Conservation (phyloP, 2,888 invertebrate genomes). For the Mythimna albipuncta region DNA sequence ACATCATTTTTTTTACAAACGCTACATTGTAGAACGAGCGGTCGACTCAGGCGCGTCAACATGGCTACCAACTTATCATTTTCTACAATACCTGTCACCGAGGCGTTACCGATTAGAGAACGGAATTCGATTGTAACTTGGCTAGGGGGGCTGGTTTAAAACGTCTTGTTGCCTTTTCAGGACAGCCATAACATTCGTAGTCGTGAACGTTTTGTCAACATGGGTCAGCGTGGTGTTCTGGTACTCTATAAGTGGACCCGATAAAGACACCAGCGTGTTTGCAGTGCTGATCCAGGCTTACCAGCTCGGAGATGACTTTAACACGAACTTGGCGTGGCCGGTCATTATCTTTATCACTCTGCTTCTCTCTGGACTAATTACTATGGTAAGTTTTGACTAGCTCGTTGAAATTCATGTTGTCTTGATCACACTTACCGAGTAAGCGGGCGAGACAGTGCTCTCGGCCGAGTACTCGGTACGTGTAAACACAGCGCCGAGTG, state of each 20-base stretch:
- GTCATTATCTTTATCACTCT: constrained; percentile 73
- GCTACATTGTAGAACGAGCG: too few relatives aligned
- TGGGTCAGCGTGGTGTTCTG: constrained; percentile 81
- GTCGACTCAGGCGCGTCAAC: too few relatives aligned
- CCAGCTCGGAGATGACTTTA: constrained; percentile 67
- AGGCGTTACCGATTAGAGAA: too few relatives aligned
- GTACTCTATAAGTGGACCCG: constrained; percentile 73
- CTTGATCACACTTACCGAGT: too few relatives aligned
- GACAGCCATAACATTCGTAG: constrained; percentile 74
- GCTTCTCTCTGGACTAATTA: constrained; percentile 79
- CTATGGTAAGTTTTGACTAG: constrained; percentile 73
- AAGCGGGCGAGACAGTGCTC: too few relatives aligned
- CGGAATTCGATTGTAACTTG: too few relatives aligned
- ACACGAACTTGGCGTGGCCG: constrained; percentile 73
- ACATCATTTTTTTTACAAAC: too few relatives aligned
- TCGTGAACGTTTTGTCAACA: constrained; percentile 72
- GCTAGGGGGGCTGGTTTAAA: too few relatives aligned
- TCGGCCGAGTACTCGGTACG: too few relatives aligned
- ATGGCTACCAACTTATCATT: too few relatives aligned
- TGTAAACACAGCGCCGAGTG: too few relatives aligned
- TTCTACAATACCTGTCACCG: too few relatives aligned
- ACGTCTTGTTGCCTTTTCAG: constrained; percentile 66
- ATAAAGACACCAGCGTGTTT: constrained; percentile 70
- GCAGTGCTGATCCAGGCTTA: constrained; percentile 78
- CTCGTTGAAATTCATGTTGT: neutral